These are phyloP conservation scores for Hemibagrus guttatus DNA, from an alignment of 2,797 vertebrate species.

Conservation along the genomic window DNA sequence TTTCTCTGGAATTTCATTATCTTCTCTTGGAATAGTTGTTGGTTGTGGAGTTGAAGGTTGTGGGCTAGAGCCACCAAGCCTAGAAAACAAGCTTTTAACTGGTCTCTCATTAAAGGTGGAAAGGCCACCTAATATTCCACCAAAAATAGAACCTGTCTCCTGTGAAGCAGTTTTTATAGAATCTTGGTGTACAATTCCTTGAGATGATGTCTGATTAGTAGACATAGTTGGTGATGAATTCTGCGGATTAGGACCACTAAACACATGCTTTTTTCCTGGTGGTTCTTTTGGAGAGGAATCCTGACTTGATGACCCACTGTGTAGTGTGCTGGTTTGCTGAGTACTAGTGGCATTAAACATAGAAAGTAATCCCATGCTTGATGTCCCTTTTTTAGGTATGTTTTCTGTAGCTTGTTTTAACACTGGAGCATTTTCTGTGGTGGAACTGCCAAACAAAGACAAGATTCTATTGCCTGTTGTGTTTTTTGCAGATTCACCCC, in stretches of 20 bases:
- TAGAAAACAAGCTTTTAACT: conserved; percentile 70
- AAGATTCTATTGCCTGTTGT: conserved; percentile 76
- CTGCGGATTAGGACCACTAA: conserved; percentile 67
- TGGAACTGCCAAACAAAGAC: conserved; percentile 78
- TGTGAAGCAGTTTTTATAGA: conserved; percentile 59
- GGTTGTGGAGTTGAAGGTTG: conserved; percentile 54
- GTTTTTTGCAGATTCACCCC: conserved; percentile 59
- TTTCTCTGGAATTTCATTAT: conserved; percentile 25
- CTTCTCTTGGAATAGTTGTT: conserved; percentile 28
- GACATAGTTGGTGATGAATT: conserved; percentile 38
- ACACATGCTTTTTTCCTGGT: conserved; percentile 78
- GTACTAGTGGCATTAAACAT: conserved; percentile 35
- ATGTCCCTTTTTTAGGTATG: conserved; percentile 61
- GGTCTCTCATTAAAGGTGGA: conserved; percentile 68
- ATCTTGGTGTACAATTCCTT: conserved; percentile 65
- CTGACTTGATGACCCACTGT: conserved; percentile 39
- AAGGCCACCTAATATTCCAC: conserved; percentile 69
- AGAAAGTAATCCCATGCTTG: conserved; percentile 59
- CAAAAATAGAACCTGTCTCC: conserved; percentile 65
- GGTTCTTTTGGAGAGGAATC: conserved; percentile 64
- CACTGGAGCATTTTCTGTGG: conserved; percentile 45
- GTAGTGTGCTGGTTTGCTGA: conserved; percentile 44
- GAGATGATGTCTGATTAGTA: conserved; percentile 53
- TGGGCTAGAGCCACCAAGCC: conserved; percentile 66
- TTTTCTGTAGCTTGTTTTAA: conserved; percentile 49